phyloP scores from a whole-genome alignment of 2,113 vertebrate genomes.

The Menura novaehollandiae region DNA sequence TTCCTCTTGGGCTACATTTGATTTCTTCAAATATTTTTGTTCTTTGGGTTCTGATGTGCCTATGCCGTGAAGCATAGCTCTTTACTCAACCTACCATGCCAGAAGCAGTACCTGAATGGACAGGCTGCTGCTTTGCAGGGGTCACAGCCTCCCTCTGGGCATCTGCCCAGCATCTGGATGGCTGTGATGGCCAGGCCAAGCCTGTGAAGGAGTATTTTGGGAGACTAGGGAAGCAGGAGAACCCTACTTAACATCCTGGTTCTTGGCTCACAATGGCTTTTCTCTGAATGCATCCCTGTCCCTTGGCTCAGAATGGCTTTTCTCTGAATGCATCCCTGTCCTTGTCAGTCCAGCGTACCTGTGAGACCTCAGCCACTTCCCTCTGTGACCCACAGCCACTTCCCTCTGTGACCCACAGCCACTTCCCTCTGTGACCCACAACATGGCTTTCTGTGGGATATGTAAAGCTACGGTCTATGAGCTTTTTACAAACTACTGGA shows the following conservation, averaged over 20 bases:
- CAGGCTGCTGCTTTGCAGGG: background rate
- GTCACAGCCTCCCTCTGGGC: background rate
- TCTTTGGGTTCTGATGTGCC: background rate
- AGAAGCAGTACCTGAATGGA: background rate
- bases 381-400: background rate
- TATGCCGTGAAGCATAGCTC: background rate
- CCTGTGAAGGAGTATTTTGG: background rate
- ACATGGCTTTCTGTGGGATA: background rate
- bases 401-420: background rate
- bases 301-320: background rate
- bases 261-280: background rate
- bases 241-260: background rate
- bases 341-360: background rate
- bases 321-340: background rate
- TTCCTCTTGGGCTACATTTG: background rate
- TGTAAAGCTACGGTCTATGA: background rate
- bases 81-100: rapidly evolving
- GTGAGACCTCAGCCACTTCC: background rate
- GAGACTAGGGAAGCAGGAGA: background rate
- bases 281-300: background rate
- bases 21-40: background rate
- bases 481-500: background rate
- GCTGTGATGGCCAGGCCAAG: background rate
- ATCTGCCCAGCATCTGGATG: rapidly evolving
- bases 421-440: background rate